Conservation (phyloP, 2,888 invertebrate genomes). For the Ormyrus thymus region DNA sequence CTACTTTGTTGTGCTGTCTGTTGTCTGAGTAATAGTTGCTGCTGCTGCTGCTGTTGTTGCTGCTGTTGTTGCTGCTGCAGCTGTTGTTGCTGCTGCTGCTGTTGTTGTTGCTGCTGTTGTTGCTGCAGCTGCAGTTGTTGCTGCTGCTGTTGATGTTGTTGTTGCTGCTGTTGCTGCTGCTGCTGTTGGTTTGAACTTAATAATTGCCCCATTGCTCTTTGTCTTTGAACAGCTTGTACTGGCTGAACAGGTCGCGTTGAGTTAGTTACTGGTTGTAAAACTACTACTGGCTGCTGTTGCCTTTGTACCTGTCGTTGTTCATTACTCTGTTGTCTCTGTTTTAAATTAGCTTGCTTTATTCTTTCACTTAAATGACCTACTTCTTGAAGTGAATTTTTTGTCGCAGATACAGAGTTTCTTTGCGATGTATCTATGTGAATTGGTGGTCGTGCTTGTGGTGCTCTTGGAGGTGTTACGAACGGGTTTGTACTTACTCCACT, state of each 20-base stretch:
- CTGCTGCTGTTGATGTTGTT: slow-evolving; percentile 39
- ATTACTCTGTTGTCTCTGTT: slow-evolving; percentile 57
- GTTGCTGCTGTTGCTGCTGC: slow-evolving; percentile 65
- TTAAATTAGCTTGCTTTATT: slow-evolving; percentile 66
- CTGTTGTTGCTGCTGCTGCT: slow-evolving; percentile 20
- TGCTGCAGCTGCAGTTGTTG: slow-evolving; percentile 52
- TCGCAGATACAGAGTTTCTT: slow-evolving; percentile 50
- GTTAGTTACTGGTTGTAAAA: slow-evolving; percentile 4
- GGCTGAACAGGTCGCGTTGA: slow-evolving; percentile 24
- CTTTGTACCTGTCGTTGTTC: slow-evolving; percentile 56
- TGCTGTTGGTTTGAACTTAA: slow-evolving; percentile 63
- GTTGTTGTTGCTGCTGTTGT: slow-evolving; percentile 65
- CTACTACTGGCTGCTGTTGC: slow-evolving; percentile 65
- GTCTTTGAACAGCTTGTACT: slow-evolving; percentile 40
- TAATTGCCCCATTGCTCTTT: slow-evolving; percentile 44
- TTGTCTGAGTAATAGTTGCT: slow-evolving; percentile 30
- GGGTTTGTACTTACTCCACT: slow-evolving; percentile 58
- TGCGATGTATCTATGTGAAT: slow-evolving; percentile 55
- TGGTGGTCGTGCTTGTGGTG: slow-evolving; percentile 54
- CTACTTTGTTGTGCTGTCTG: slow-evolving; percentile 62
- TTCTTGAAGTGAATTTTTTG: slow-evolving; percentile 60
- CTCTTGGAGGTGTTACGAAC: slow-evolving; percentile 54
- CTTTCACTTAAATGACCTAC: slow-evolving; percentile 68
- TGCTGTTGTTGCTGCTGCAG: slow-evolving; percentile 53
- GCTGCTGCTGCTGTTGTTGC: slow-evolving; percentile 61